phyloP scores from a whole-genome alignment of 2,888 invertebrate species.

The Meganola albula region DNA sequence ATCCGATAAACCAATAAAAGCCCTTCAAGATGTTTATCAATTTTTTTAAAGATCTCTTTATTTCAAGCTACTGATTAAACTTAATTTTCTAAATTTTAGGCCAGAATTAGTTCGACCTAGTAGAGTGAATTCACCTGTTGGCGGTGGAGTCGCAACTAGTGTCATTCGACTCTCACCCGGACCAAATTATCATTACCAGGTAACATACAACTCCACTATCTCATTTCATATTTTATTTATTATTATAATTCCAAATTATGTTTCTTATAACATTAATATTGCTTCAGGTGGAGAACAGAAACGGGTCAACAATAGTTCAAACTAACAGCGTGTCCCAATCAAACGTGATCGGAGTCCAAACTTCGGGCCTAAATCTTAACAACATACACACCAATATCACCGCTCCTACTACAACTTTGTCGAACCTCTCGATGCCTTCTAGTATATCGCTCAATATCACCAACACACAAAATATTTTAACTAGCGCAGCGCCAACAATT shows the following conservation, averaged over 20 bases:
- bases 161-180: slow-evolving; percentile 91
- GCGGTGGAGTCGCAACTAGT: slow-evolving; percentile 82
- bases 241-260: no score
- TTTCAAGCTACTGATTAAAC: no score
- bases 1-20: no score
- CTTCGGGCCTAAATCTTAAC: slow-evolving; percentile 43
- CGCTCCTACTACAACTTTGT: slow-evolving; percentile 45
- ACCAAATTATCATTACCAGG: slow-evolving; percentile 74
- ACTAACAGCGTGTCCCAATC: slow-evolving; percentile 43
- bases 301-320: slow-evolving; percentile 54
- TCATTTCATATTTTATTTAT: no score
- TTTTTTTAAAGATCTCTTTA: no score
- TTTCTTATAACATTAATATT: no score
- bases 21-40: no score
- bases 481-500: slow-evolving; percentile 50
- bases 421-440: slow-evolving; percentile 48
- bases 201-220: no score
- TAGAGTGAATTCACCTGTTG: slow-evolving; percentile 66
- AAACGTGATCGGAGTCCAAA: slow-evolving; percentile 51
- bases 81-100: no score
- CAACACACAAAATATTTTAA: slow-evolving; percentile 36
- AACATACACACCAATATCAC: slow-evolving; percentile 41
- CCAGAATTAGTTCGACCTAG: slow-evolving; percentile 83
- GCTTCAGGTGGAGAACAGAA: slow-evolving; percentile 62
- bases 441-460: slow-evolving; percentile 54